phyloP scores from a whole-genome alignment of 2,888 invertebrate genomes.

The Apamea anceps region DNA sequence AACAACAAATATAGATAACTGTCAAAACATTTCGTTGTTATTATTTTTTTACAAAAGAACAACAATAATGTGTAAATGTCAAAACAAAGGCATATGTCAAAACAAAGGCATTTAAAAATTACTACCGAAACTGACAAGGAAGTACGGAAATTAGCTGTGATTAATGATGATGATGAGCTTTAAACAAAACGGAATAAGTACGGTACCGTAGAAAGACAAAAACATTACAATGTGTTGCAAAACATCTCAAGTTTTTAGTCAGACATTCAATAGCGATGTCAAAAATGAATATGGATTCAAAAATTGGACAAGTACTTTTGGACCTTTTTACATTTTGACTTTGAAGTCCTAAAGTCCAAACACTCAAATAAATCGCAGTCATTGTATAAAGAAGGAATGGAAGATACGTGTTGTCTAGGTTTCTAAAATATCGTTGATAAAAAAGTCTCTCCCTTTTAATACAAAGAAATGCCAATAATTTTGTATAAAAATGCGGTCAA shows the following conservation, averaged over 20 bases:
- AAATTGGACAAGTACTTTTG: background rate
- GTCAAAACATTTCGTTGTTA: background rate
- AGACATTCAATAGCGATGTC: background rate
- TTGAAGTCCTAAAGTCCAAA: background rate
- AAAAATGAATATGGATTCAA: background rate
- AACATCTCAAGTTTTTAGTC: background rate
- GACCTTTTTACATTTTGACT: background rate
- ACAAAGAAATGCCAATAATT: conserved; percentile 32
- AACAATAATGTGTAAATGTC: background rate
- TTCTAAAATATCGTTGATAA: background rate
- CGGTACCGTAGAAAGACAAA: background rate
- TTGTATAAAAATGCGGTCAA: conserved; percentile 14
- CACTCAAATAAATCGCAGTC: background rate
- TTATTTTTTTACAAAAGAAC: background rate
- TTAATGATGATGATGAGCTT: background rate
- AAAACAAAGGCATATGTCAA: background rate
- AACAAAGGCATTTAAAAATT: background rate
- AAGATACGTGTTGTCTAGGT: background rate
- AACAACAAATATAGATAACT: background rate
- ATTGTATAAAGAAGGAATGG: background rate
- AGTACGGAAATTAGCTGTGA: background rate
- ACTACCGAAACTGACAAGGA: background rate
- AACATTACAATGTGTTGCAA: background rate
- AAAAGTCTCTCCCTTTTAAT: background rate
- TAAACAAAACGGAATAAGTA: background rate